Evolutionary conservation across 2,113 vertebrate species (phyloP).

Genomic region (Pseudopodoces humilis): DNA sequence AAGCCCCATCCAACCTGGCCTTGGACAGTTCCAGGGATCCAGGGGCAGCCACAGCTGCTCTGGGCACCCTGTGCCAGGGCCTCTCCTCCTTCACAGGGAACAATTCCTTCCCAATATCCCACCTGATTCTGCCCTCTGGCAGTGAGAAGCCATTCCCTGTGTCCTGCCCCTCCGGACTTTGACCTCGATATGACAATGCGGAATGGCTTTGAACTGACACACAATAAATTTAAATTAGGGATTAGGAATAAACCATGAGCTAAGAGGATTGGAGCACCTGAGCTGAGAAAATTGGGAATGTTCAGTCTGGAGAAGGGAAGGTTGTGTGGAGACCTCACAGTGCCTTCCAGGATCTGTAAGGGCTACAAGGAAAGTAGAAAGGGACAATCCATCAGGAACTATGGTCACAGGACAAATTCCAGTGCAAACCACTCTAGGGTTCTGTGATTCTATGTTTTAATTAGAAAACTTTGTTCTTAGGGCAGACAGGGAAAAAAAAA

Average conservation of each 20-base stretch:
- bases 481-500: background rate
- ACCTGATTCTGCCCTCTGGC: background rate
- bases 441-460: background rate
- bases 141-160: background rate
- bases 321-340: background rate
- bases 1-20: fast-evolving
- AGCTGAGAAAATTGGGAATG: background rate
- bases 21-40: background rate
- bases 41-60: background rate
- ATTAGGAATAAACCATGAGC: too few relatives aligned
- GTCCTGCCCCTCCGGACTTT: background rate
- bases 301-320: background rate
- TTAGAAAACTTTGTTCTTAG: background rate
- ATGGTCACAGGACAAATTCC: background rate
- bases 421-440: background rate
- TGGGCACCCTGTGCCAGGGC: background rate
- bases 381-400: background rate
- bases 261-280: background rate
- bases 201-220: background rate
- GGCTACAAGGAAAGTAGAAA: background rate
- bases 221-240: background rate
- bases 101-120: background rate
- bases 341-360: background rate
- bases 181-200: background rate
- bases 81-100: background rate